Percentiles rank a stretch among this genome's conserved stretches.
Evolutionary conservation across 64 coral and sea anemone species (phyloP).

Genomic region (Montipora cactus): DNA sequence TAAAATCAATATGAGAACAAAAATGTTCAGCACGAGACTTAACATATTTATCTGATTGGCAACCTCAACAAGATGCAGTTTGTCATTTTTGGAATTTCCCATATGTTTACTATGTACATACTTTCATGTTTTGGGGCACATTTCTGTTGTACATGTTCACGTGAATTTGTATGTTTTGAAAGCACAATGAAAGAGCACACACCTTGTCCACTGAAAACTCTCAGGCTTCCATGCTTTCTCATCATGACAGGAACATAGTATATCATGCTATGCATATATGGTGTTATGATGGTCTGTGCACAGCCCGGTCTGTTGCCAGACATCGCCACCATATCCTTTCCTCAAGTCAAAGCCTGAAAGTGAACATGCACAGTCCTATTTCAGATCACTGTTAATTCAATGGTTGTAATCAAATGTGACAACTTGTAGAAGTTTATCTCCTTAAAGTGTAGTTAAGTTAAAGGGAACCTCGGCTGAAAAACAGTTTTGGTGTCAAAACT

Average conservation of each 20-base stretch:
- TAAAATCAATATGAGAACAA: no score
- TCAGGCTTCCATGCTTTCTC: neutral
- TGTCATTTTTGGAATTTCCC: no score
- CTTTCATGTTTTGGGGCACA: neutral
- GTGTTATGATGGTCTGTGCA: neutral
- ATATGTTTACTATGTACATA: no score
- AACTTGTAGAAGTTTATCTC: neutral
- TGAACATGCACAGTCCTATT: neutral
- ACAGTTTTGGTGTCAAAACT: no score
- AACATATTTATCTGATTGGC: no score
- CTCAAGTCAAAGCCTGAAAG: constrained; percentile 35
- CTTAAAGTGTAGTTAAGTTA: neutral
- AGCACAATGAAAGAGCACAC: neutral
- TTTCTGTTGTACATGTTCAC: neutral
- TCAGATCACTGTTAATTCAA: neutral
- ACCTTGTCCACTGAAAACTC: constrained; percentile 60
- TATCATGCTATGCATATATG: no score
- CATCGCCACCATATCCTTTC: constrained; percentile 46
- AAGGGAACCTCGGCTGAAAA: no score
- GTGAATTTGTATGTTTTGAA: neutral
- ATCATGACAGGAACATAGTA: neutral
- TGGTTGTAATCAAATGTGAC: neutral
- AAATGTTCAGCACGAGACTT: no score
- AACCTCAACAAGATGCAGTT: no score
- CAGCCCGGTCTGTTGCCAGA: constrained; percentile 13